These are phyloP conservation scores for Exephanes ischioxanthus DNA, from an alignment of 2,888 invertebrate species.

Conservation along the genomic window DNA sequence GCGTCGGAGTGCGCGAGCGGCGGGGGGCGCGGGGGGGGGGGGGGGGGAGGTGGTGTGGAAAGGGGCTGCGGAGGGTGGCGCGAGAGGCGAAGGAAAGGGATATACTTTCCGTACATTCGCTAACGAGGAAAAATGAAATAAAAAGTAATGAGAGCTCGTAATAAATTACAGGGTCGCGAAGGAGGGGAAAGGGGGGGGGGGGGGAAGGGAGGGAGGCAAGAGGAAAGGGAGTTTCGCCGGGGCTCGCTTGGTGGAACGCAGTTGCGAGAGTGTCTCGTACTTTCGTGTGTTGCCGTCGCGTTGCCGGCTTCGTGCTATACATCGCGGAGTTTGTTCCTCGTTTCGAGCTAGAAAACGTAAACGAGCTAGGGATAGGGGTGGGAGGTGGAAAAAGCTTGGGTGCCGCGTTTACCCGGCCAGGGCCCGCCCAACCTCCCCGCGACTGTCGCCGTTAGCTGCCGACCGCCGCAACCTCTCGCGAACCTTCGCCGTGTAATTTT, in stretches of 20 bases:
- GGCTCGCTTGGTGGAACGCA: conserved; percentile 22
- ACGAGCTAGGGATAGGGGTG: conserved; percentile 36
- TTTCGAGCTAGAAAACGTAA: conserved; percentile 50
- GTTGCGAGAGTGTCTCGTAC: conserved; percentile 58
- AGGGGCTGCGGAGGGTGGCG: conserved; percentile 17
- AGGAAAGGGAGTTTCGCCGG: conserved; percentile 5
- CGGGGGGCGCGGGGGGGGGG: background rate
- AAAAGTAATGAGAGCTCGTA: conserved; percentile 77
- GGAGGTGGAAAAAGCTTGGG: conserved; percentile 50
- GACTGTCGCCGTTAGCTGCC: conserved; percentile 46
- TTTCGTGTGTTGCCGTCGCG: conserved; percentile 40
- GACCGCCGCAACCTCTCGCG: conserved; percentile 33
- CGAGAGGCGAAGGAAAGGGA: conserved; percentile 34
- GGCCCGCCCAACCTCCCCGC: conserved; percentile 1
- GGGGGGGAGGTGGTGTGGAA: conserved; percentile 13
- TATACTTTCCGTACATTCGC: conserved; percentile 68
- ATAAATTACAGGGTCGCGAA: conserved; percentile 76
- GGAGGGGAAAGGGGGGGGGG: background rate
- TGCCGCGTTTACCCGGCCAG: conserved; percentile 50
- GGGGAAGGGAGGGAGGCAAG: no score
- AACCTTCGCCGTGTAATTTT: conserved; percentile 72
- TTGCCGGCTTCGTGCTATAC: conserved; percentile 10
- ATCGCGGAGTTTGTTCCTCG: conserved; percentile 47
- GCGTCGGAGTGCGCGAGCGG: conserved; percentile 14
- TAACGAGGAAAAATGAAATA: conserved; percentile 78